A percentile compares a stretch with the other conserved stretches of the same genome.
These are phyloP conservation scores for Diarsia mendica DNA, from an alignment of 2,888 invertebrate genomes.

Conservation along the genomic window DNA sequence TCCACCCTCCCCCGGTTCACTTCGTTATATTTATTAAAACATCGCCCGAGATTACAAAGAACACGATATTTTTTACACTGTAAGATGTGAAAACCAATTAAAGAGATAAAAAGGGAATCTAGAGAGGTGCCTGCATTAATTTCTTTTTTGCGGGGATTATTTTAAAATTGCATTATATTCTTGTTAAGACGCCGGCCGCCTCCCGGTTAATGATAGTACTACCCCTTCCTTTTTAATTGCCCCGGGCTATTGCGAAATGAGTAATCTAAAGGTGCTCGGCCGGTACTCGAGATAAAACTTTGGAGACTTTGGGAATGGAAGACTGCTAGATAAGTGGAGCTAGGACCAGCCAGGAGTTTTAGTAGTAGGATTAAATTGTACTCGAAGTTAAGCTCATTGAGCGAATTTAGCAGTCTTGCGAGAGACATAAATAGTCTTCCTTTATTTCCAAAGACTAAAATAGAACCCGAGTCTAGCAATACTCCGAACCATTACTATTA, in stretches of 20 bases:
- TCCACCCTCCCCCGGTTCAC: constrained; percentile 83
- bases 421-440: neutral
- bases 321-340: constrained; percentile 55
- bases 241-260: constrained; percentile 89
- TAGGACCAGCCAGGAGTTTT: constrained; percentile 6
- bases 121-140: constrained; percentile 90
- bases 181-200: constrained; percentile 88
- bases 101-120: constrained; percentile 90
- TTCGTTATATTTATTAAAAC: constrained; percentile 91
- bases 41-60: constrained; percentile 90
- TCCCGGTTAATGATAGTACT: constrained; percentile 89
- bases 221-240: constrained; percentile 90
- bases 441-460: constrained; percentile 7
- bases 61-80: constrained; percentile 90
- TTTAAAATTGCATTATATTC: constrained; percentile 91
- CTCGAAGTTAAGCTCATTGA: neutral
- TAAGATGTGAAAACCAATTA: constrained; percentile 91
- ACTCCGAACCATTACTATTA: neutral
- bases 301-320: constrained; percentile 76
- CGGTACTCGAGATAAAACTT: constrained; percentile 84
- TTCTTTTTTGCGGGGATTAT: constrained; percentile 90
- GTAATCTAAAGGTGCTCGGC: constrained; percentile 88
- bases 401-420: neutral
- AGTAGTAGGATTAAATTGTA: constrained; percentile 16
- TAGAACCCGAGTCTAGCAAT: neutral